Conservation (phyloP, 1,140 invertebrate species). For the Oreohelix idahoensis region DNA sequence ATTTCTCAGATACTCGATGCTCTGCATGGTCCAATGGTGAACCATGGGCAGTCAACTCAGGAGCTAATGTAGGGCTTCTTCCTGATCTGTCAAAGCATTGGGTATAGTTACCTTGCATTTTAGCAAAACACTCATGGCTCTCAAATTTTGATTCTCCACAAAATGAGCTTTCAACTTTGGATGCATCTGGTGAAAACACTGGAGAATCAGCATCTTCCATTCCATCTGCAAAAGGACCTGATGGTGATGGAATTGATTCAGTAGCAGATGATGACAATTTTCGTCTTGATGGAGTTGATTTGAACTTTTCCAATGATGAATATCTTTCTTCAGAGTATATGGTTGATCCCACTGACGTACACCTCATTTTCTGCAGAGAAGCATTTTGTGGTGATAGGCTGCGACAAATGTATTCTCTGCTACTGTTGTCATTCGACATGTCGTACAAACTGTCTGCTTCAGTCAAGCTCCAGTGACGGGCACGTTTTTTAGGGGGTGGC, state of each 20-base stretch:
- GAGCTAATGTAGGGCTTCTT: background rate
- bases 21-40: background rate
- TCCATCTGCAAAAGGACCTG: background rate
- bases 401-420: background rate
- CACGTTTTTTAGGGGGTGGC: slow-evolving; percentile 44
- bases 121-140: background rate
- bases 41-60: background rate
- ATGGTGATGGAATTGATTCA: slow-evolving; percentile 27
- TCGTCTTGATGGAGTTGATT: background rate
- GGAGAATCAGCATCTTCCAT: slow-evolving; percentile 14
- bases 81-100: background rate
- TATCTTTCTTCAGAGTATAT: background rate
- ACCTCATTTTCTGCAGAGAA: background rate
- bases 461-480: slow-evolving; percentile 43
- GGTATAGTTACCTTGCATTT: background rate
- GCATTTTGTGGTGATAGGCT: slow-evolving; percentile 11
- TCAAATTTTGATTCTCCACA: background rate
- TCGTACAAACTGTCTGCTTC: background rate
- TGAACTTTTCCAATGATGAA: background rate
- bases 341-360: background rate
- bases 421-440: background rate
- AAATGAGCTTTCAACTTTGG: background rate
- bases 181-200: background rate
- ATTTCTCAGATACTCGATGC: background rate
- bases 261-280: slow-evolving; percentile 33